Base-by-base conservation (phyloP, 2,797 vertebrate genomes). In the Odontamblyopus lacepedii region DNA sequence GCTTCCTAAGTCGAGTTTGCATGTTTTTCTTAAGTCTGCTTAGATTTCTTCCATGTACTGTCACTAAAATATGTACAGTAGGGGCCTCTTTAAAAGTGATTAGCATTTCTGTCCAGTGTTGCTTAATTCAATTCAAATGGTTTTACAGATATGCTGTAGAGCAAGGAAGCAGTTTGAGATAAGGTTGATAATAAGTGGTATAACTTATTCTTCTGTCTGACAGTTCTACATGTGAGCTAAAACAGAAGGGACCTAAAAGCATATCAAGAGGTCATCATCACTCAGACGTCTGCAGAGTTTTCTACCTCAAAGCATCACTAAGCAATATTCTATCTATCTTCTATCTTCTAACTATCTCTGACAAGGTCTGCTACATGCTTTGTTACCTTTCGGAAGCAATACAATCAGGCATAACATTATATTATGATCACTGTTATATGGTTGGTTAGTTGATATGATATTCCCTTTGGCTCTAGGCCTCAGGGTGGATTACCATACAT, bases 241-340 rank as follows among this genome's bases (percentile, higher is more conserved):
- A 81, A 80, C 89, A 92, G 78, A 13, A 51, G 85, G 82, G 72
- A 86, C 71, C 53, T 76, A 76, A 88, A 78, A 82, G 76, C 78
- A 71, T 86, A 92, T 74, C 79, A 91, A 77, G 87, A 93, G 91
- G 88, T 91, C 78, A 80, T 80, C 88, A 95, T 94, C 92, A 92
- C 95, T 92, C 93, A 72, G 70, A 84, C 73, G 84, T 79, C 85
- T 80, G 91, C 87, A 87, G 93, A 88, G 88, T 90, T 93, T 93
- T 55, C 65, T 82, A 61, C 91, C 88, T 87, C 76, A 82, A 71
- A 88, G 91, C 59, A 82, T 88, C 82, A 48, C 73, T 85, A 86
- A 84, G 82, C 80, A 87, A 26, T 73, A 83, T 82, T 79, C 23
- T 23, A 23, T 23, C 23, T 23, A 23, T 23, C 23, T 23, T 23